These are phyloP conservation scores for Serinus canaria DNA, from an alignment of 2,113 vertebrate genomes.

Conservation along the genomic window DNA sequence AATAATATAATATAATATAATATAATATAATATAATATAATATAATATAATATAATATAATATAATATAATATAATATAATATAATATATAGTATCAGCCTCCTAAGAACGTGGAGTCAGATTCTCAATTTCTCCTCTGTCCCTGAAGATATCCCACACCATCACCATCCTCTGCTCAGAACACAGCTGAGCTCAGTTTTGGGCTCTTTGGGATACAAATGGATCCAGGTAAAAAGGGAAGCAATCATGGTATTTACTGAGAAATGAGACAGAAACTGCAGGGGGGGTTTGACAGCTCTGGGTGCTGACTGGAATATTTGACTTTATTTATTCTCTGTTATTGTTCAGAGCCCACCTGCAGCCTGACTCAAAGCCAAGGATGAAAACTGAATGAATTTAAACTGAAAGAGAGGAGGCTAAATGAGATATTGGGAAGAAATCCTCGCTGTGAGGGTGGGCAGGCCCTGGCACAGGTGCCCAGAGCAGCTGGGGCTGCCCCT, in stretches of 20 bases:
- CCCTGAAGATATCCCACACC: not conserved
- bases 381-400: not conserved
- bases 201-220: not conserved
- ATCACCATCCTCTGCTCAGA: not conserved
- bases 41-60: too few species aligned
- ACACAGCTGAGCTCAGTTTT: not conserved
- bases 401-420: not conserved
- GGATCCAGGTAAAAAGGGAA: not conserved
- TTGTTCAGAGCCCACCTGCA: not conserved
- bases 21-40: too few species aligned
- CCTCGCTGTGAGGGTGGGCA: not conserved
- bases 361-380: not conserved
- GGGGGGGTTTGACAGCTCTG: not conserved
- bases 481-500: not conserved
- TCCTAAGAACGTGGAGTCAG: too few species aligned
- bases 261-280: not conserved
- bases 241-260: not conserved
- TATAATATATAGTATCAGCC: too few species aligned
- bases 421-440: not conserved
- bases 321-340: not conserved
- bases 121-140: too few species aligned
- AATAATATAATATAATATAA: too few species aligned
- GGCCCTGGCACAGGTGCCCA: not conserved
- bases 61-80: too few species aligned
- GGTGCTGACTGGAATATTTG: not conserved